These are phyloP conservation scores for Tachyglossus aculeatus DNA, from an alignment of 2,797 vertebrate genomes.

Conservation along the genomic window DNA sequence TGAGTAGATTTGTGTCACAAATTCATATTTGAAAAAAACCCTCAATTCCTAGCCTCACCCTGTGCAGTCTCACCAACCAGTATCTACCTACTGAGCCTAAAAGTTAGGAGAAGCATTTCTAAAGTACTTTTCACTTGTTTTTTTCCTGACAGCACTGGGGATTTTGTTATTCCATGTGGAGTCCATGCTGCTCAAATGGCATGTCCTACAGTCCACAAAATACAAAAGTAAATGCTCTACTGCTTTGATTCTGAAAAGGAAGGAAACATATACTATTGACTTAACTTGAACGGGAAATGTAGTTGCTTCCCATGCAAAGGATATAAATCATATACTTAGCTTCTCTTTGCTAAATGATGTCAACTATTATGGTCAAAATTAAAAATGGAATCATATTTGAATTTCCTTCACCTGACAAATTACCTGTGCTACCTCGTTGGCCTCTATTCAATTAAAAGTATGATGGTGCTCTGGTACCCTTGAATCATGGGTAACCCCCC, in stretches of 20 bases:
- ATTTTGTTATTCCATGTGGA: background rate
- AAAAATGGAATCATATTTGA: constrained; percentile 61
- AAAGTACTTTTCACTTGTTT: too few species aligned
- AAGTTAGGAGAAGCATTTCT: too few species aligned
- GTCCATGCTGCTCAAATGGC: too few species aligned
- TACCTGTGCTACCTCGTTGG: constrained; percentile 46
- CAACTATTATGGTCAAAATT: constrained; percentile 15
- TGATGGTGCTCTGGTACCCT: constrained; percentile 44
- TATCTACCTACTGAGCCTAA: too few species aligned
- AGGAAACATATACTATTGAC: constrained; percentile 29
- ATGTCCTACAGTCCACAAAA: background rate
- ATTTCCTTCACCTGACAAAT: constrained; percentile 62
- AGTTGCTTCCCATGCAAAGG: constrained; percentile 22
- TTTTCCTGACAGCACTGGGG: background rate
- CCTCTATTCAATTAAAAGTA: constrained; percentile 66
- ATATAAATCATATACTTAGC: constrained; percentile 55
- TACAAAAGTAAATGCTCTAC: background rate
- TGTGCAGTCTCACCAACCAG: too few species aligned
- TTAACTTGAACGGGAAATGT: constrained; percentile 26
- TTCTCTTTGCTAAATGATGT: constrained; percentile 9
- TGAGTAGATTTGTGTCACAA: too few species aligned
- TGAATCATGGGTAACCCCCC: constrained; percentile 54
- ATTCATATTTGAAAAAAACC: too few species aligned
- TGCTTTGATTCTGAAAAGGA: background rate
- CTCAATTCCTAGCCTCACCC: too few species aligned